Evolutionary conservation across 1,140 invertebrate genomes (phyloP).

Genomic region (Dysdera silvatica): DNA sequence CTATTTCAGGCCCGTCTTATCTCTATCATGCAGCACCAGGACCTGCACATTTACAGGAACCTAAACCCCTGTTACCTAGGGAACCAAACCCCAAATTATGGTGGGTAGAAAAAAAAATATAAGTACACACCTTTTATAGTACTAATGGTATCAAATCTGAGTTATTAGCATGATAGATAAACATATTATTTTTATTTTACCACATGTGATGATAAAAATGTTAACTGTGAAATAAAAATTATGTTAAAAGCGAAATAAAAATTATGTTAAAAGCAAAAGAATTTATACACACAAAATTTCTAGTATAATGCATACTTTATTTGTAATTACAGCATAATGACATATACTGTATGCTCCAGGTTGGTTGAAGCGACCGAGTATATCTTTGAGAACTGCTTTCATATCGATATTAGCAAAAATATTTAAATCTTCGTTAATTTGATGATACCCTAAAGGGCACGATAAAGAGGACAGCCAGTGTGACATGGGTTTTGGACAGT

Average conservation of each 20-base stretch:
- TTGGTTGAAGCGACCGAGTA: conserved; percentile 57
- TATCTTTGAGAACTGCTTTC: conserved; percentile 54
- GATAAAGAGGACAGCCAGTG: conserved; percentile 52
- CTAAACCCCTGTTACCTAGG: no score
- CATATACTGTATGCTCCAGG: conserved; percentile 75
- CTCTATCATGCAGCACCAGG: no score
- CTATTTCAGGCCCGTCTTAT: no score
- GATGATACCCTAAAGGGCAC: conserved; percentile 46
- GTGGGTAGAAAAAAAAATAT: no score
- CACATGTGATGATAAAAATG: no score
- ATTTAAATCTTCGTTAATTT: conserved; percentile 67
- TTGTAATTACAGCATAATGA: conserved; percentile 79
- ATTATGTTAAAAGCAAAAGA: not conserved
- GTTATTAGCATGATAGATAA: no score
- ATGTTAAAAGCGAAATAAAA: not conserved
- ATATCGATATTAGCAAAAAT: conserved; percentile 66
- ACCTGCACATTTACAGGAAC: no score
- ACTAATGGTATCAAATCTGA: no score
- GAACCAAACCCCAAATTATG: no score
- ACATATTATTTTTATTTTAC: no score
- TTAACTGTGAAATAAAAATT: not conserved
- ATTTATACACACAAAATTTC: no score
- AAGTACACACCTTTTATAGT: no score
- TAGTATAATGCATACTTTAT: conserved; percentile 56
- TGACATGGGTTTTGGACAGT: conserved; percentile 63